Conservation (phyloP, 2,113 vertebrate genomes). For the Toxostoma redivivum region DNA sequence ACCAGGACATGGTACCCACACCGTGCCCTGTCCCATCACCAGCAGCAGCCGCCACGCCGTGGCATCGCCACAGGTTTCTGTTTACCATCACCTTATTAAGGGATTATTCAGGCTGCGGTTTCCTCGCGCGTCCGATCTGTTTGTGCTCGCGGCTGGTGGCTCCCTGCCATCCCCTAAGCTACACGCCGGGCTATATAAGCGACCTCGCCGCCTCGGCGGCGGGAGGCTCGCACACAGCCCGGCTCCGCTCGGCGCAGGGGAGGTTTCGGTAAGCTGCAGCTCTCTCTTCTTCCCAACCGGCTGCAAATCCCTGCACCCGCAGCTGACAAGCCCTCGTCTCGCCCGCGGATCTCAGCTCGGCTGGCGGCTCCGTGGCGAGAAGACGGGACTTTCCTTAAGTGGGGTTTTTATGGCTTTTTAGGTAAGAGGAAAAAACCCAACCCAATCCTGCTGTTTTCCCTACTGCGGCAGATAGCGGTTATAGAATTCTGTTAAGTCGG, state of each 20-base stretch:
- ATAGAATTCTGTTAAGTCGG: background rate
- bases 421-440: background rate
- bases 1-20: background rate
- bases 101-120: constrained; percentile 52
- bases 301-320: background rate
- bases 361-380: background rate
- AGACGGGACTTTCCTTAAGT: background rate
- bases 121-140: constrained; percentile 66
- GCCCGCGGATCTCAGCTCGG: background rate
- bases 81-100: constrained; percentile 22
- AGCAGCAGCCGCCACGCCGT: background rate
- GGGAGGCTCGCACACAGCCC: background rate
- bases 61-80: background rate
- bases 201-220: background rate
- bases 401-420: background rate
- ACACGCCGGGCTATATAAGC: constrained; percentile 78
- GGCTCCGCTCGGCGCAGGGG: constrained; percentile 26
- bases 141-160: constrained; percentile 71
- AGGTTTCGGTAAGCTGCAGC: constrained; percentile 34
- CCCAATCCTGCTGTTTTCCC: background rate
- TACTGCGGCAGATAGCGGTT: background rate
- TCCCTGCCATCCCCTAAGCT: constrained; percentile 68
- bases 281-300: background rate
- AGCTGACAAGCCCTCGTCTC: background rate
- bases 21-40: background rate